phyloP scores from a whole-genome alignment of 2,888 invertebrate species.

The Lypha dubia region DNA sequence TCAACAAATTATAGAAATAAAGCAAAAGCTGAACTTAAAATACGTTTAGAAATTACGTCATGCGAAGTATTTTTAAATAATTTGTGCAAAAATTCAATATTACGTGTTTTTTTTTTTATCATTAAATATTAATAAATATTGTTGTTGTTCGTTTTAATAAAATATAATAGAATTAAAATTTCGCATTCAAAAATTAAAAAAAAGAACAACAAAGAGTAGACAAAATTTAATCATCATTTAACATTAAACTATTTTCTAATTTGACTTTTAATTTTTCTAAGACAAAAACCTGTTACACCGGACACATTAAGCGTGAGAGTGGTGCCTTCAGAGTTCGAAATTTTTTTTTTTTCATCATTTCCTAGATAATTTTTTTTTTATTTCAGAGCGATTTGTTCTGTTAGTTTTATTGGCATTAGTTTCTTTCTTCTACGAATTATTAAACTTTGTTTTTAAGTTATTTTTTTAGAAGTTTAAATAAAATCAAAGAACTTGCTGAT shows the following conservation, averaged over 20 bases:
- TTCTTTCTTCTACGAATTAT: not conserved
- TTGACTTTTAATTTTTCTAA: not conserved
- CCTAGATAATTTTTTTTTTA: slow-evolving; percentile 20
- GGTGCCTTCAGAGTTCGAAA: slow-evolving; percentile 20
- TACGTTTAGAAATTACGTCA: slow-evolving; percentile 69
- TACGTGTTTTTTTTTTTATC: slow-evolving; percentile 12
- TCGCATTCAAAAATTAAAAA: slow-evolving; percentile 20
- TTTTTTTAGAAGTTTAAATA: not conserved
- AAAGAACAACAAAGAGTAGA: not conserved
- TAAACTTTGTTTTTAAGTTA: not conserved
- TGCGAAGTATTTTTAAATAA: slow-evolving; percentile 29
- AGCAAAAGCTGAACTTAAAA: slow-evolving; percentile 48
- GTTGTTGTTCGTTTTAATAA: slow-evolving; percentile 7
- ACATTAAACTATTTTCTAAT: slow-evolving; percentile 9
- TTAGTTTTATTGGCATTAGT: not conserved
- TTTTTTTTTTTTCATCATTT: slow-evolving; percentile 13
- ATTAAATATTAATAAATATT: slow-evolving; percentile 15
- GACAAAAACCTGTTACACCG: slow-evolving; percentile 17
- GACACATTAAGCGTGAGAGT: slow-evolving; percentile 12
- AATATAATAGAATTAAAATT: slow-evolving; percentile 24
- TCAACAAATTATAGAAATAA: slow-evolving; percentile 3
- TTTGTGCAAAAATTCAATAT: slow-evolving; percentile 47
- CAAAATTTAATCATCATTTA: slow-evolving; percentile 23
- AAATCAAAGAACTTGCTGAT: not conserved
- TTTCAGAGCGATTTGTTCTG: not conserved